Conservation (phyloP, 92 coral and sea anemone species). For the Phenganax stokvisi region DNA sequence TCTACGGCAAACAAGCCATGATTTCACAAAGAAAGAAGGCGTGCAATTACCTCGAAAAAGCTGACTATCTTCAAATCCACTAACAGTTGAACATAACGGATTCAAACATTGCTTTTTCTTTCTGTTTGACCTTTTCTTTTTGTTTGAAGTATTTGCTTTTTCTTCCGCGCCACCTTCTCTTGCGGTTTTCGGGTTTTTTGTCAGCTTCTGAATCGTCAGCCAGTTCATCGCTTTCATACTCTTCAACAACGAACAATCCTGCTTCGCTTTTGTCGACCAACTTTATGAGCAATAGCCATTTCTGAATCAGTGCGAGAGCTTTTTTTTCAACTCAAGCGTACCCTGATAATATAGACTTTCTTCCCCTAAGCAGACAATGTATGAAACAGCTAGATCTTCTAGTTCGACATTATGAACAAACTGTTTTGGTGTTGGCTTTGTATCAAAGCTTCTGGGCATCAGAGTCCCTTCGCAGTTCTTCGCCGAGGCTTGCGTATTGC, state of each 20-base stretch:
- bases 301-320: constrained; percentile 33
- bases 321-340: constrained; percentile 14
- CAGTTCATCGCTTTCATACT: constrained; percentile 43
- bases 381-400: too few relatives aligned
- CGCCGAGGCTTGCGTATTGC: neutral
- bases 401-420: constrained; percentile 41
- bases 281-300: constrained; percentile 37
- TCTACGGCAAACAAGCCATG: neutral
- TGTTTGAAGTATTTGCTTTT: too few relatives aligned
- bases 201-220: constrained; percentile 44
- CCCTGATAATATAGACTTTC: too few relatives aligned
- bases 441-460: constrained; percentile 39
- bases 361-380: too few relatives aligned
- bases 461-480: constrained; percentile 37
- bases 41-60: constrained; percentile 42
- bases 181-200: constrained; percentile 41
- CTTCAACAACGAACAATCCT: constrained; percentile 44
- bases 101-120: too few relatives aligned
- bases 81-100: neutral
- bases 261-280: constrained; percentile 45
- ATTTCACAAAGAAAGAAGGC: neutral
- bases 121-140: too few relatives aligned
- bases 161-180: constrained; percentile 35
- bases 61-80: constrained; percentile 20
- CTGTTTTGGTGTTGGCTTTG: constrained; percentile 41